Conservation (phyloP, 2,888 invertebrate genomes). For the Phyllotreta striolata region DNA sequence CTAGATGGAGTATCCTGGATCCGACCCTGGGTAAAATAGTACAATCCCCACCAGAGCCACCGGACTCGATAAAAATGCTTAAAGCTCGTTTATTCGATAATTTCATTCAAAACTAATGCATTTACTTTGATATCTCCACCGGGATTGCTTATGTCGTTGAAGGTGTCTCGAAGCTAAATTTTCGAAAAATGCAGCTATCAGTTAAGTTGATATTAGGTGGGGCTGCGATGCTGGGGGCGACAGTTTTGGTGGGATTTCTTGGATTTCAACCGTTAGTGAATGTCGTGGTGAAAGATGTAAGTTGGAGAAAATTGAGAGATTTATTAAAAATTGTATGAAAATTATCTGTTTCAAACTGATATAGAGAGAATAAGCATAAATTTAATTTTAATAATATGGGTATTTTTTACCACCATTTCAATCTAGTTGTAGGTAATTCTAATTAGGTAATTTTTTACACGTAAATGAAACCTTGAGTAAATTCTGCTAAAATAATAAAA, state of each 20-base stretch:
- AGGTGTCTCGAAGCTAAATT: slow-evolving; percentile 1
- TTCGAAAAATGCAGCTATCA: slow-evolving; percentile 52
- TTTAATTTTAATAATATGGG: too few relatives aligned
- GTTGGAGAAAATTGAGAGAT: slow-evolving; percentile 31
- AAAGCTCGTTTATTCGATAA: slow-evolving; percentile 28
- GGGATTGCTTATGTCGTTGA: not conserved
- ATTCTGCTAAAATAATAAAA: too few relatives aligned
- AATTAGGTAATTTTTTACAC: too few relatives aligned
- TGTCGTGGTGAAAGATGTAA: slow-evolving; percentile 51
- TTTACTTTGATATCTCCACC: slow-evolving; percentile 7
- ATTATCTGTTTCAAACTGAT: too few relatives aligned
- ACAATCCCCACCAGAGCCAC: slow-evolving; percentile 22
- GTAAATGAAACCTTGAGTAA: too few relatives aligned
- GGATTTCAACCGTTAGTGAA: slow-evolving; percentile 57
- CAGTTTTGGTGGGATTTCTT: slow-evolving; percentile 72
- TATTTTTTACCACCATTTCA: too few relatives aligned
- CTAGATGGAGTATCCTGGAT: not conserved
- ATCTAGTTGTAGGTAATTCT: too few relatives aligned
- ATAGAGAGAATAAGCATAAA: too few relatives aligned
- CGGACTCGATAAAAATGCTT: slow-evolving; percentile 22
- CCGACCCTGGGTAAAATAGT: slow-evolving; percentile 6
- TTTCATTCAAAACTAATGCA: slow-evolving; percentile 19
- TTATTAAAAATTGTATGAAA: slow-evolving; percentile 14
- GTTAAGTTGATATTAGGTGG: slow-evolving; percentile 66
- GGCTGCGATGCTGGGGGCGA: slow-evolving; percentile 65